Evolutionary conservation across 2,888 invertebrate genomes (phyloP).

Genomic region (Coelogynopora nodosa): DNA sequence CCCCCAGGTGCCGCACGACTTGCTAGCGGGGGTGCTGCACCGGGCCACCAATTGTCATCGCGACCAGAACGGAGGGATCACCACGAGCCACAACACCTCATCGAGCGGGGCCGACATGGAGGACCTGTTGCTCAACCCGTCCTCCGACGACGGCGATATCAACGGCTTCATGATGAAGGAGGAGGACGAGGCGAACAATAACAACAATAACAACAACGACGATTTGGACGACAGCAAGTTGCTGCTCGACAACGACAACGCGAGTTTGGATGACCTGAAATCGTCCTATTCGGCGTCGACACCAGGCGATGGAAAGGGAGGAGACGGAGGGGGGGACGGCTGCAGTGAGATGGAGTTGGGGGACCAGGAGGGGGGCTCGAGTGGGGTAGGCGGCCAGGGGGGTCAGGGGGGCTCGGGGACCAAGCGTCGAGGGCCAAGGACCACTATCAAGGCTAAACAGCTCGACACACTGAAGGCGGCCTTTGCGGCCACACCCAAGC

Average conservation of each 20-base stretch:
- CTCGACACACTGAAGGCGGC: conserved; percentile 95
- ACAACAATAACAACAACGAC: conserved; percentile 58
- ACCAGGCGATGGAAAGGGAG: conserved; percentile 63
- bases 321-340: conserved; percentile 36
- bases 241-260: conserved; percentile 32
- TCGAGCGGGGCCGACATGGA: background rate
- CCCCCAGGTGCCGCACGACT: background rate
- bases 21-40: background rate
- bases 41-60: background rate
- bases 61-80: background rate
- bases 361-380: conserved; percentile 31
- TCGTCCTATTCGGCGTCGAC: conserved; percentile 49
- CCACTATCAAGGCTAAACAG: conserved; percentile 99
- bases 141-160: background rate
- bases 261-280: conserved; percentile 49
- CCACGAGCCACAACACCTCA: background rate
- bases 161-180: background rate
- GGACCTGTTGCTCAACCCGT: background rate
- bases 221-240: conserved; percentile 46
- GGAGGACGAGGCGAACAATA: conserved; percentile 62
- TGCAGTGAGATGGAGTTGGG: conserved; percentile 34
- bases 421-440: conserved; percentile 78
- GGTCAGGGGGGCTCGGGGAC: conserved; percentile 50
- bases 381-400: conserved; percentile 26
- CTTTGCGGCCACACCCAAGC: conserved; percentile 97